Base-by-base conservation (phyloP, 2,797 vertebrate species). In the Aphelocoma californica region DNA sequence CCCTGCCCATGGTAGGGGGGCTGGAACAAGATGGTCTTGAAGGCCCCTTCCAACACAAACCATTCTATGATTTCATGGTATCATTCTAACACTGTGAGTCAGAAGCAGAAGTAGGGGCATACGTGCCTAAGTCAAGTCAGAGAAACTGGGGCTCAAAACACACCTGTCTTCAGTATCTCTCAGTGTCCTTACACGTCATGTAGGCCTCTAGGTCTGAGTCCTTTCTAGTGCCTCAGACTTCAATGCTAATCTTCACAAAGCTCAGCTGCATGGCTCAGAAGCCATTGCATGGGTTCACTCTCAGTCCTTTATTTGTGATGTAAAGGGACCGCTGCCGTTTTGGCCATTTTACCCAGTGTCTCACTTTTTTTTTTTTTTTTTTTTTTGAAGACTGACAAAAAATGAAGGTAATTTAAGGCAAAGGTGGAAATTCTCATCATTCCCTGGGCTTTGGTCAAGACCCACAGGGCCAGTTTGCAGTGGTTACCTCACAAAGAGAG, bases 1-100 rank as follows among this genome's bases (percentile, higher is more conserved):
- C 32, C 28, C 26, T 81, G 26, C 25, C 58, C 47, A 26, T 4
- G 12, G 47, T 14, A 48, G 17, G 0, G 0, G 19, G 17, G 7
- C 18, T 60, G 24, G 36, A 71, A 29, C 24, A 34, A 32, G 12
- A 45, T 45, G 11, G 19, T 29, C 23, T 36, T 44, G 67, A 82
- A 56, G 25, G 60, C 32, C 47, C 14, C 36, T 62, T 73, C 38
- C 23, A 65, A 71, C 31, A 45, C 15, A 65, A 83, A 53, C 11
- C 26, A 10, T 8, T 34, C 48, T 45, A 2, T 3, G 11, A 57
- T 34, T 34, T 57, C 32, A 28, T 40, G 3, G 4, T 40, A 62
- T 8, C 17, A 44, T 72, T 61, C 25, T 60, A 69, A 36, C 4
- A 23, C 40, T 48, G 24, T 21, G 36, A 80, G 36, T 32, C 4